Evolutionary conservation across 2,888 invertebrate species (phyloP), one percentile per base, ranked within the genome.

Genomic region (Teinopalpus imperialis): DNA sequence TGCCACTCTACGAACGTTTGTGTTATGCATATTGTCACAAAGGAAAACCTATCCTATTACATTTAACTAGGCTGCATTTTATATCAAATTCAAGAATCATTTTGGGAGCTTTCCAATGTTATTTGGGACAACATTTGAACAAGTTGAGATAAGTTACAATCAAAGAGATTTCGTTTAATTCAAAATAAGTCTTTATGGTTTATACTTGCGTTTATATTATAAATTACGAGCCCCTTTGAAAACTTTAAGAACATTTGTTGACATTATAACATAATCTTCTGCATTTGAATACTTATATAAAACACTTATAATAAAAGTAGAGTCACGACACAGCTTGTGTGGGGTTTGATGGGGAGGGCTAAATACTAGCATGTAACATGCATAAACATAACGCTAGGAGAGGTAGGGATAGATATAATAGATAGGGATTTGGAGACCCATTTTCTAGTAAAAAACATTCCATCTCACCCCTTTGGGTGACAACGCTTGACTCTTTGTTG

Each of bases 61-160:
- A 0, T 20, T 2, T n/a, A 1, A 2, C 9, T 36, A 36, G 20
- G 24, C 9, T 20, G 10, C 18, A 37, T 4, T 18, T 26, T 24
- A 8, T n/a, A n/a, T n/a, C 7, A 7, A 8, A 20, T 4, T 20
- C 0, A 10, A 20, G 7, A 20, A 9, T 32, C 18, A 32, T 32
- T 32, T 32, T 20, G 18, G 32, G 10, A 20, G 10, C 20, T 6
- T 36, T 8, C 8, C 16, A 26, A 26, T 36, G 36, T 36, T 24
- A 26, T 24, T 36, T 14, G 9, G 10, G 18, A 32, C n/a, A 16
- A 30, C 42, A 43, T 48, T 53, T 35, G 43, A 52, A 44, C 50
- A 47, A 47, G 48, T 29, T 24, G 29, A 50, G 48, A 48, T 53
- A 52, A 53, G 35, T 43, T 40, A 49, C 51, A 52, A 52, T 53